phyloP scores from a whole-genome alignment of 2,113 vertebrate species.

The Mirza zaza region DNA sequence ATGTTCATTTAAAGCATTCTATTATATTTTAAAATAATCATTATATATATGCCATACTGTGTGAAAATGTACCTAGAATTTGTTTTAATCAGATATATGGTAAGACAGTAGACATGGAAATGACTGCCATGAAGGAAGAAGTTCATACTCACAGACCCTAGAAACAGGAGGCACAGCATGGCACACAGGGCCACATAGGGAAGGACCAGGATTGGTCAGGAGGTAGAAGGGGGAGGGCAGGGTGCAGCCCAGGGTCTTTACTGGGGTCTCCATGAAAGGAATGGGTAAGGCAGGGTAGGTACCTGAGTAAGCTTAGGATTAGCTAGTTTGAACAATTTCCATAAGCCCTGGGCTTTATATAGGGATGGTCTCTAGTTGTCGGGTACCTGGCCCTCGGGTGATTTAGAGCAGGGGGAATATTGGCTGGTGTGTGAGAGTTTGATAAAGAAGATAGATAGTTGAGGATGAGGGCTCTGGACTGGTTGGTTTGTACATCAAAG shows the following conservation, averaged over 20 bases:
- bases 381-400: background rate
- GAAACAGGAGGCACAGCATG: background rate
- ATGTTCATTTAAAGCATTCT: background rate
- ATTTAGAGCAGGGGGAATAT: background rate
- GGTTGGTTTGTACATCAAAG: background rate
- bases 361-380: background rate
- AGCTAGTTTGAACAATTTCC: background rate
- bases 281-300: background rate
- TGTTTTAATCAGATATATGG: background rate
- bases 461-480: background rate
- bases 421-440: background rate
- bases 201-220: background rate
- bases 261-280: background rate
- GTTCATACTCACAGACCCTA: background rate
- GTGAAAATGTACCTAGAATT: background rate
- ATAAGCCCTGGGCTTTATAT: background rate
- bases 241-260: background rate
- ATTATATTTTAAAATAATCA: conserved; percentile 12
- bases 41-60: background rate
- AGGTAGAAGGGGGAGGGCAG: background rate
- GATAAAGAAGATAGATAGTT: background rate
- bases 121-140: background rate
- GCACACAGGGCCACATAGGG: background rate
- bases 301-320: background rate
- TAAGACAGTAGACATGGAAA: background rate